A percentile compares a stretch with the other conserved stretches of the same genome.
Evolutionary conservation across 23 tunicate species (phyloP).

Genomic region (Ascidia mentula): DNA sequence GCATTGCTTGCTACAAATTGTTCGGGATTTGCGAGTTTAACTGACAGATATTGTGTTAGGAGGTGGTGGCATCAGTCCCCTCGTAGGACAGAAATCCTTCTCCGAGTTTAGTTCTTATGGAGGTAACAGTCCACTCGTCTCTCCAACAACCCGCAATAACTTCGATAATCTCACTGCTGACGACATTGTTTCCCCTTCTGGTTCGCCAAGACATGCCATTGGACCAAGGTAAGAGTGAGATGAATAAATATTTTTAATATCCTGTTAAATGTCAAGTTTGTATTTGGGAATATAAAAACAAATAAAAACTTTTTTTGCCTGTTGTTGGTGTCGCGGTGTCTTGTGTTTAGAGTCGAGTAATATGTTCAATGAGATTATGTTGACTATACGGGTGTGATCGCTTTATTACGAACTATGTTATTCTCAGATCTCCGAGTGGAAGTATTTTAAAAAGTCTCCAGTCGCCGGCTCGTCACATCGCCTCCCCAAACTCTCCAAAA

Average conservation of each 20-base stretch:
- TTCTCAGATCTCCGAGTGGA: conserved; percentile 34
- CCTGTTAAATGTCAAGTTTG: no score
- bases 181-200: conserved; percentile 25
- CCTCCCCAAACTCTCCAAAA: conserved; percentile 9
- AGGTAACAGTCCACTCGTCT: conserved; percentile 19
- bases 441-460: conserved; percentile 18
- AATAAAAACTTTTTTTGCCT: no score
- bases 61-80: conserved; percentile 53
- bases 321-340: no score
- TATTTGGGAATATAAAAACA: no score
- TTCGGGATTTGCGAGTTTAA: background rate
- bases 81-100: conserved; percentile 56
- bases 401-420: no score
- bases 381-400: no score
- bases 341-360: no score
- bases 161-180: conserved; percentile 79
- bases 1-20: background rate
- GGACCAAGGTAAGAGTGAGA: conserved; percentile 19
- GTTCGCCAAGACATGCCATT: conserved; percentile 14
- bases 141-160: conserved; percentile 36
- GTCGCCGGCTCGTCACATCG: conserved; percentile 14
- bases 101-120: conserved; percentile 5
- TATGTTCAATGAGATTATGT: no score
- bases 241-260: no score
- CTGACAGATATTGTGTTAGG: conserved; percentile 1